phyloP scores from a whole-genome alignment of 1,140 invertebrate genomes.

The Drosophila aff. region DNA sequence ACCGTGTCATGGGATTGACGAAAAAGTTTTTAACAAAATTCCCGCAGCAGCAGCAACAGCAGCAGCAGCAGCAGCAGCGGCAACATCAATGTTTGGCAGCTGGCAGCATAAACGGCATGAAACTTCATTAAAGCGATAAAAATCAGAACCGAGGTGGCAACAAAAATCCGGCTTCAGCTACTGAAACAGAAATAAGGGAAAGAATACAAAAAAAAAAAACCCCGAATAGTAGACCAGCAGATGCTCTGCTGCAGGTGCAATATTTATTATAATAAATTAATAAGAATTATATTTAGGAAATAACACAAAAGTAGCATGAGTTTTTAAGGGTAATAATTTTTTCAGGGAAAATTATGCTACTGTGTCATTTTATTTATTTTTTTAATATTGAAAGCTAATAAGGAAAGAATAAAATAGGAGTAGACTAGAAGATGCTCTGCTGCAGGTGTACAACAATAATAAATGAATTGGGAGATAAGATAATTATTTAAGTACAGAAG shows the following conservation, averaged over 20 bases:
- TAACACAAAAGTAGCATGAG: too few species aligned
- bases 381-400: too few species aligned
- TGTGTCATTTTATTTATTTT: too few species aligned
- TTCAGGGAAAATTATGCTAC: too few species aligned
- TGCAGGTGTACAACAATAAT: too few species aligned
- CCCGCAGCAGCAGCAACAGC: conserved; percentile 29
- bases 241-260: background rate
- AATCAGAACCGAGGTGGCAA: conserved; percentile 56
- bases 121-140: conserved; percentile 73
- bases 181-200: conserved; percentile 4
- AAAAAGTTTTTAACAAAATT: conserved; percentile 76
- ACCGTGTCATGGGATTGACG: conserved; percentile 54
- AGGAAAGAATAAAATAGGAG: too few species aligned
- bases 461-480: background rate
- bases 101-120: conserved; percentile 61
- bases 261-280: background rate
- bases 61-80: conserved; percentile 13
- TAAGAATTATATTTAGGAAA: background rate
- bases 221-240: background rate
- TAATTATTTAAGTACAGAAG: background rate
- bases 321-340: too few species aligned
- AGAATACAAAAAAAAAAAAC: background rate
- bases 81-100: conserved; percentile 55
- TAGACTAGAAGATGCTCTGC: too few species aligned
- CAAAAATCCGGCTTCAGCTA: conserved; percentile 15